Evolutionary conservation across 2,888 invertebrate species (phyloP).

Genomic region (Yponomeuta sedellus): DNA sequence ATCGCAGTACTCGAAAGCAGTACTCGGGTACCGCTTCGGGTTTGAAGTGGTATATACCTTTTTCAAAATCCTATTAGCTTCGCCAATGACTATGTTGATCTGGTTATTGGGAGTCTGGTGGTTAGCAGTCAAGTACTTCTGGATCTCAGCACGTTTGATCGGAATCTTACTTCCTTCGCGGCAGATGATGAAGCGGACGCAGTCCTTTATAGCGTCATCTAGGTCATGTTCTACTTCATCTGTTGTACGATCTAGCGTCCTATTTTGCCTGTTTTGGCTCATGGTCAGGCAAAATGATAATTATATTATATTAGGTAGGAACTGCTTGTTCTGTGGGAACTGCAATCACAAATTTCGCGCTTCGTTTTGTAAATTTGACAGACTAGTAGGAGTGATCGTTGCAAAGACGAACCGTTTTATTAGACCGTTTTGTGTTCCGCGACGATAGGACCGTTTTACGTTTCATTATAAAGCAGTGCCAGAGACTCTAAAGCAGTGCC

Average conservation of each 20-base stretch:
- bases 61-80: slow-evolving; percentile 49
- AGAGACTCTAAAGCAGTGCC: too few species aligned
- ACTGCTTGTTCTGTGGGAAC: too few species aligned
- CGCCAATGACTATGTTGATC: slow-evolving; percentile 39
- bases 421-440: too few species aligned
- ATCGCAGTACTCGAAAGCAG: background rate
- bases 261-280: slow-evolving; percentile 11
- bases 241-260: slow-evolving; percentile 21
- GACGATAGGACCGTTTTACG: too few species aligned
- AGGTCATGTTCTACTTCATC: slow-evolving; percentile 23
- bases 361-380: too few species aligned
- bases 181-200: slow-evolving; percentile 52
- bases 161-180: slow-evolving; percentile 62
- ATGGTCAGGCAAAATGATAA: background rate
- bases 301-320: too few species aligned
- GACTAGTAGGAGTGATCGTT: too few species aligned
- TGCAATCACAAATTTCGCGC: too few species aligned
- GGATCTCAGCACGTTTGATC: slow-evolving; percentile 52
- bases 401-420: too few species aligned
- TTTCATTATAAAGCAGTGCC: too few species aligned
- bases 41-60: slow-evolving; percentile 28
- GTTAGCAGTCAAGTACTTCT: slow-evolving; percentile 41
- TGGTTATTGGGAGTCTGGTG: slow-evolving; percentile 39
- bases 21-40: too few species aligned
- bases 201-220: slow-evolving; percentile 46